phyloP scores from a whole-genome alignment of 2,113 vertebrate species.

The Tringa solitaria region DNA sequence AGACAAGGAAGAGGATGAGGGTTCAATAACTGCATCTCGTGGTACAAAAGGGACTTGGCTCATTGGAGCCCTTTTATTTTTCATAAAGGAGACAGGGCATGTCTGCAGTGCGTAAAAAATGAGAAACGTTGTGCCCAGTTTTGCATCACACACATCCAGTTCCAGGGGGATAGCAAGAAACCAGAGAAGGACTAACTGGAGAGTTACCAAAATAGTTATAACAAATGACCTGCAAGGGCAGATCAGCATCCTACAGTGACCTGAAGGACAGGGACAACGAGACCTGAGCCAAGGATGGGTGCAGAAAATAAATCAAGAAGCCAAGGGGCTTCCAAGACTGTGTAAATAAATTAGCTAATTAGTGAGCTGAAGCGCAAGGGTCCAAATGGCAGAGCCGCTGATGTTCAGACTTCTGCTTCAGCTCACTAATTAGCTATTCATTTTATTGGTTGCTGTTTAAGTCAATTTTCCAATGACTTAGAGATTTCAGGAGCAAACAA shows the following conservation, averaged over 20 bases:
- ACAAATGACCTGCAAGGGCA: not conserved
- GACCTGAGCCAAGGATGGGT: not conserved
- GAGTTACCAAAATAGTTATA: not conserved
- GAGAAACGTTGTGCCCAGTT: not conserved
- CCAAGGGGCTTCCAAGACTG: not conserved
- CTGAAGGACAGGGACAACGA: not conserved
- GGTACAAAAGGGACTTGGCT: not conserved
- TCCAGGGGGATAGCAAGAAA: not conserved
- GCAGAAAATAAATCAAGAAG: not conserved
- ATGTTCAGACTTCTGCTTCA: rapidly evolving
- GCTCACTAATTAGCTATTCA: not conserved
- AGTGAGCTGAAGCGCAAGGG: not conserved
- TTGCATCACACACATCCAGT: not conserved
- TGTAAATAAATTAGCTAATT: not conserved
- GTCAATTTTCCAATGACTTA: not conserved
- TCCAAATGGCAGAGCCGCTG: not conserved
- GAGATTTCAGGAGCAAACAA: not conserved
- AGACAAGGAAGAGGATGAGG: not conserved
- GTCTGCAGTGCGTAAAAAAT: not conserved
- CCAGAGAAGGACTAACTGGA: not conserved
- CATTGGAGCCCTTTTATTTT: not conserved
- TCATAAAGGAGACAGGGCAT: not conserved
- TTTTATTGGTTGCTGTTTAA: not conserved
- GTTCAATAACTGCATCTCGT: not conserved
- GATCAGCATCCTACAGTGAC: not conserved